Base-by-base conservation (phyloP, 2,888 invertebrate species). In the Cecidostiba fungosa region DNA sequence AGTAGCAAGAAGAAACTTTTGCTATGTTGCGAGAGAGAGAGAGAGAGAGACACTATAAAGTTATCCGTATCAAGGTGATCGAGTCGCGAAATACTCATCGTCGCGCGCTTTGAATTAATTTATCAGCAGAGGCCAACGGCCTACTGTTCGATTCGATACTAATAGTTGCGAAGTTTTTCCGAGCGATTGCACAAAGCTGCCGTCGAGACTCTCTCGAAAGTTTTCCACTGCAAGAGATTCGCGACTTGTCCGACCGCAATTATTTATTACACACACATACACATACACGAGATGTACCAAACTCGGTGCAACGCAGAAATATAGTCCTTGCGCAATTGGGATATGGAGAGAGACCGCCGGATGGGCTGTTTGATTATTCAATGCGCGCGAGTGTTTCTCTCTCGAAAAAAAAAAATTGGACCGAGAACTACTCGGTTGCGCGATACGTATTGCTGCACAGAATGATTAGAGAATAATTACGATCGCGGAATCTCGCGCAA, bases 251-350 rank as follows among this genome's bases (percentile, higher is more conserved):
- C 72, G 77, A 77, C 82, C 77, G 86, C 85, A 87, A 87, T 87
- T 87, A 88, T 85, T 87, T 85, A 87, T 87, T 87, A 85, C 86
- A 76, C 84, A 76, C 78, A 72, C 70, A 85, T 85, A 76, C 84
- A 76, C 78, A 72, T 66, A 83, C 16, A 72, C 76, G n/a, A n/a
- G 54, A 59, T n/a, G n/a, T 39, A 50, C 59, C 78, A 62, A 84
- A 78, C 39, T 50, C 12, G 77, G 62, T 59, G 54, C 54, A 59
- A 59, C 26, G 62, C 32, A 76, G 23, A 77, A 77, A 66, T 70
- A 26, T 70, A n/a, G 8, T 1, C 19, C 10, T 79, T 84, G 76
- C 76, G 66, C 76, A 84, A 84, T 47, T 0, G 23, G n/a, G n/a
- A n/a, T 54, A 29, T 5, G 59, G 43, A 6, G 36, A 36, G 16